A percentile compares a stretch with the other conserved stretches of the same genome.
Conservation (phyloP, 2,113 vertebrate species). For the Laterallus jamaicensis region DNA sequence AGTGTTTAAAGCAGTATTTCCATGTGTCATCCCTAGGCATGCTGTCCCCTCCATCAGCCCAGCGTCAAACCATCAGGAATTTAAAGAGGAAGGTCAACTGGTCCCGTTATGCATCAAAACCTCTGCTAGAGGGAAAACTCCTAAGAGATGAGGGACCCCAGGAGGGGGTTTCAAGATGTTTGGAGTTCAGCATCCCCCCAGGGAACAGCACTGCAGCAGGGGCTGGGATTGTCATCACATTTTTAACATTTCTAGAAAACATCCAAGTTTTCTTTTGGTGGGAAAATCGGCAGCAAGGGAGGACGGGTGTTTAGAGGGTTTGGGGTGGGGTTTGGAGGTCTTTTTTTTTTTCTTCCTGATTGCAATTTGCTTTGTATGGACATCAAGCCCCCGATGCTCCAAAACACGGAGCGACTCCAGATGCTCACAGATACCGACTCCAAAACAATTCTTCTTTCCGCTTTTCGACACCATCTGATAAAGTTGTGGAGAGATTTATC, state of each 20-base stretch:
- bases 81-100: not conserved
- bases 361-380: not conserved
- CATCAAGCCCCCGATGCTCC: not conserved
- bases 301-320: not conserved
- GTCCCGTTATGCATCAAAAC: not conserved
- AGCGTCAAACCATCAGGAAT: not conserved
- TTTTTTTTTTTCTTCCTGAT: not conserved
- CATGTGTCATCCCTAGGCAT: accelerated
- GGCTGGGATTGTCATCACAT: slow-evolving; percentile 45
- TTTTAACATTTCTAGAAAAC: slow-evolving; percentile 11
- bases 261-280: slow-evolving; percentile 25
- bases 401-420: not conserved
- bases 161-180: not conserved
- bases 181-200: not conserved
- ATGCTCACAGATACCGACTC: accelerated
- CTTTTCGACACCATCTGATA: not conserved
- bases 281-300: slow-evolving; percentile 3
- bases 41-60: accelerated
- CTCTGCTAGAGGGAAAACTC: not conserved
- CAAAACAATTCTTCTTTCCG: not conserved
- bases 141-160: not conserved
- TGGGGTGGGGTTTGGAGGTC: not conserved
- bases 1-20: not conserved
- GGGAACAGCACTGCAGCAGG: not conserved
- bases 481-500: not conserved